These are phyloP conservation scores for Maylandia zebra DNA, from an alignment of 2,113 vertebrate genomes.

Conservation along the genomic window DNA sequence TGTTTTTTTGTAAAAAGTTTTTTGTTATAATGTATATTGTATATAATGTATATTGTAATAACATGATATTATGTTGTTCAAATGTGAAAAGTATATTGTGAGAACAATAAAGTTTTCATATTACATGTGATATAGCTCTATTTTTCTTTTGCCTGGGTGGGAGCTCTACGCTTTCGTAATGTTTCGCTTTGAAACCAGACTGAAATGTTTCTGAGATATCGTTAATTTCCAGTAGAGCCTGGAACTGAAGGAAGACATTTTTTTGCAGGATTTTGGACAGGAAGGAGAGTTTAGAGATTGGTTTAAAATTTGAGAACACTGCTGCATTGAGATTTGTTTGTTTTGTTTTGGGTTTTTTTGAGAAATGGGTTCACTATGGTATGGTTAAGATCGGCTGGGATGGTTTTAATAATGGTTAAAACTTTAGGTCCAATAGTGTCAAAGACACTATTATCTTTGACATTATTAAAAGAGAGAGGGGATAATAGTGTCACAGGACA, in stretches of 20 bases:
- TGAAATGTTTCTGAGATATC: background rate
- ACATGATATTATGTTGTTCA: background rate
- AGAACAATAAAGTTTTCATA: background rate
- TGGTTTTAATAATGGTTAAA: background rate
- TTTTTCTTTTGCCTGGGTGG: background rate
- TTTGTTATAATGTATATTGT: background rate
- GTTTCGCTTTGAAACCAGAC: background rate
- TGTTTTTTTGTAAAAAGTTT: background rate
- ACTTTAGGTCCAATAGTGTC: background rate
- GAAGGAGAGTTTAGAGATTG: background rate
- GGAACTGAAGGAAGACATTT: background rate
- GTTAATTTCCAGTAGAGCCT: background rate
- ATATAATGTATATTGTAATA: background rate
- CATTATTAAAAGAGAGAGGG: background rate
- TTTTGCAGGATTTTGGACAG: background rate
- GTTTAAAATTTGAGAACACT: background rate
- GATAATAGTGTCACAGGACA: background rate
- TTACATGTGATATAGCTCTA: background rate
- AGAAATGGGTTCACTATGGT: background rate
- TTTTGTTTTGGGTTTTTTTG: fast-evolving
- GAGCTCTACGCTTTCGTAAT: background rate
- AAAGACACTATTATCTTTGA: background rate
- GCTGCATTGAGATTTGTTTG: background rate
- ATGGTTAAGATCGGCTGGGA: background rate
- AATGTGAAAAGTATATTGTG: background rate